phyloP scores from a whole-genome alignment of 2,113 vertebrate genomes.

The Cottus gobio region DNA sequence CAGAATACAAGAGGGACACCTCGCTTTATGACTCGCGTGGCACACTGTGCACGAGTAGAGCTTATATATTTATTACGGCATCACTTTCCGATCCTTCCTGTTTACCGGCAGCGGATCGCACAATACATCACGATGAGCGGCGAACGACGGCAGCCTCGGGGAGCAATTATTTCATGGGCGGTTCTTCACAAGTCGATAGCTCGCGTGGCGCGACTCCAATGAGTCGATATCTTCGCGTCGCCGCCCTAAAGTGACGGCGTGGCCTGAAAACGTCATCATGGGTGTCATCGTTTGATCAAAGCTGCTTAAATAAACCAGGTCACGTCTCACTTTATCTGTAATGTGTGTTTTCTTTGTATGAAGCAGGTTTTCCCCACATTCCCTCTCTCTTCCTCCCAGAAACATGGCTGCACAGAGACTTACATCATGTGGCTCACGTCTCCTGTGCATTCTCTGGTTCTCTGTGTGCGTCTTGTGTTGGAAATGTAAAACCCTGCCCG shows the following conservation, averaged over 20 bases:
- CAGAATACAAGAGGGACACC: constrained; percentile 2
- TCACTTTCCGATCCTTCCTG: constrained; percentile 24
- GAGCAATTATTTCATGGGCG: constrained; percentile 39
- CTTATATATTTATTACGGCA: constrained; percentile 6
- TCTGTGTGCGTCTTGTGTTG: constrained; percentile 29
- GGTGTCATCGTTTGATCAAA: constrained; percentile 53
- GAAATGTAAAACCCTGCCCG: constrained; percentile 24
- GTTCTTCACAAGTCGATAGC: constrained; percentile 43
- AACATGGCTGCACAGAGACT: constrained; percentile 1
- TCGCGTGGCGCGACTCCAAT: constrained; percentile 37
- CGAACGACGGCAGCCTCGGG: constrained; percentile 43
- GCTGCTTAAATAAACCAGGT: constrained; percentile 50
- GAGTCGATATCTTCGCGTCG: constrained; percentile 56
- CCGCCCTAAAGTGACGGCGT: constrained; percentile 22
- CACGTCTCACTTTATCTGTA: not conserved
- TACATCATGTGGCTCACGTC: not conserved
- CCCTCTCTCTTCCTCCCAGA: not conserved
- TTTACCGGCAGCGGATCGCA: constrained; percentile 6
- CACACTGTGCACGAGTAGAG: not conserved
- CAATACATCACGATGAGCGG: constrained; percentile 44
- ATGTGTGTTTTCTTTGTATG: constrained; percentile 6
- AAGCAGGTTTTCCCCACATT: not conserved
- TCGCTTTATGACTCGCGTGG: constrained; percentile 11
- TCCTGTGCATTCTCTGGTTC: constrained; percentile 17
- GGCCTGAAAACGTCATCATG: constrained; percentile 27